Conservation (phyloP, 2,888 invertebrate genomes). For the Dicyrtomina minuta region DNA sequence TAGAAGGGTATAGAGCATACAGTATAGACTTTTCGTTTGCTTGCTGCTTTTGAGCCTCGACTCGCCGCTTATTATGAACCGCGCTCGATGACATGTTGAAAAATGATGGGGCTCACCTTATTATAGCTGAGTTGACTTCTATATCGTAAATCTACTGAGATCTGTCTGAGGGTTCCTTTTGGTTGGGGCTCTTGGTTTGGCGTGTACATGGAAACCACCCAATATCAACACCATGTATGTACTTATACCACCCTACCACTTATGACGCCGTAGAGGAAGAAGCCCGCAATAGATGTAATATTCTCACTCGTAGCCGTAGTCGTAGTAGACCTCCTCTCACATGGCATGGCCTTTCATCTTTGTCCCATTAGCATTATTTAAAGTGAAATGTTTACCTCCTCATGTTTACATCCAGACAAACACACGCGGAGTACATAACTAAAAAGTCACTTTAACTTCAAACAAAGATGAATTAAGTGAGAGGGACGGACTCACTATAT, state of each 20-base stretch:
- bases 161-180: neutral
- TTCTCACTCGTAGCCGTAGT: neutral
- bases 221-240: neutral
- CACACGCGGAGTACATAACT: neutral
- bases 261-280: neutral
- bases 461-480: slow-evolving; percentile 25
- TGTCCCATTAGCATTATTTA: slow-evolving; percentile 29
- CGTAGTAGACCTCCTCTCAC: slow-evolving; percentile 4
- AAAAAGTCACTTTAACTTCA: slow-evolving; percentile 16
- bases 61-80: neutral
- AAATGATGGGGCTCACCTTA: slow-evolving; percentile 29
- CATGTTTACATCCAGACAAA: slow-evolving; percentile 17
- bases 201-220: too few species aligned
- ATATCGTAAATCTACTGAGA: slow-evolving; percentile 20
- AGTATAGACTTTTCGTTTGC: neutral
- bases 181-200: too few species aligned
- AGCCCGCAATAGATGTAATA: neutral
- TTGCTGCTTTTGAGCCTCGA: neutral
- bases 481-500: slow-evolving; percentile 3
- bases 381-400: slow-evolving; percentile 25
- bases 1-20: neutral
- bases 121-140: slow-evolving; percentile 27
- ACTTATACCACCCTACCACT: too few species aligned
- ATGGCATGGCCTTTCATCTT: slow-evolving; percentile 22
- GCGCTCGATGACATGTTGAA: slow-evolving; percentile 22